Evolutionary conservation across 2,797 vertebrate genomes (phyloP).

Genomic region (Karalla daura): DNA sequence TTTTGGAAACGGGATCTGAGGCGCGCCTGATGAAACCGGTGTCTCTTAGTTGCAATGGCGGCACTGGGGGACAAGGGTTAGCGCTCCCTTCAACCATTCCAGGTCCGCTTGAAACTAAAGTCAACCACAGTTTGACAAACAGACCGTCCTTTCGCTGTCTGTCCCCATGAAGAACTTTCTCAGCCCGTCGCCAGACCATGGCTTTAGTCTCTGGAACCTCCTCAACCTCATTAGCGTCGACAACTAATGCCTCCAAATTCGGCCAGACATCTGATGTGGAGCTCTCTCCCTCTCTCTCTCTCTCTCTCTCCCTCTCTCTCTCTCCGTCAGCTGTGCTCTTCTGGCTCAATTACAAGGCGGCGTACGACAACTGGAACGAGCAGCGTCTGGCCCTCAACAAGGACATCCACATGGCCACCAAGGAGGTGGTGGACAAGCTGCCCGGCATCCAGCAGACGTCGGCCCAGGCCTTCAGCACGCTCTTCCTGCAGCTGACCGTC

Average conservation of each 20-base stretch:
- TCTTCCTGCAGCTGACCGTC: conserved; percentile 98
- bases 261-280: no score
- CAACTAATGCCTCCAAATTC: background rate
- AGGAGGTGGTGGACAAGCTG: conserved; percentile 98
- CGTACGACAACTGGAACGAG: conserved; percentile 99
- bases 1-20: no score
- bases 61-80: no score
- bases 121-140: no score
- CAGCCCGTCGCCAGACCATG: no score
- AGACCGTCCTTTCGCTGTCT: no score
- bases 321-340: conserved; percentile 92
- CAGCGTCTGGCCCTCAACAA: conserved; percentile 97
- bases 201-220: no score
- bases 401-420: conserved; percentile 98
- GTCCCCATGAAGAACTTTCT: no score
- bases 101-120: no score
- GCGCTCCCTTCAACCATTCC: no score
- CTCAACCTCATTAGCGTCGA: background rate
- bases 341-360: conserved; percentile 99
- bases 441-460: conserved; percentile 98
- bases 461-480: conserved; percentile 96
- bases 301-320: conserved; percentile 29
- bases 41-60: no score
- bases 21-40: no score
- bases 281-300: background rate